Evolutionary conservation across 2,797 vertebrate species (phyloP), one percentile per base, ranked within the genome.

Genomic region (Tarsius wallacei): DNA sequence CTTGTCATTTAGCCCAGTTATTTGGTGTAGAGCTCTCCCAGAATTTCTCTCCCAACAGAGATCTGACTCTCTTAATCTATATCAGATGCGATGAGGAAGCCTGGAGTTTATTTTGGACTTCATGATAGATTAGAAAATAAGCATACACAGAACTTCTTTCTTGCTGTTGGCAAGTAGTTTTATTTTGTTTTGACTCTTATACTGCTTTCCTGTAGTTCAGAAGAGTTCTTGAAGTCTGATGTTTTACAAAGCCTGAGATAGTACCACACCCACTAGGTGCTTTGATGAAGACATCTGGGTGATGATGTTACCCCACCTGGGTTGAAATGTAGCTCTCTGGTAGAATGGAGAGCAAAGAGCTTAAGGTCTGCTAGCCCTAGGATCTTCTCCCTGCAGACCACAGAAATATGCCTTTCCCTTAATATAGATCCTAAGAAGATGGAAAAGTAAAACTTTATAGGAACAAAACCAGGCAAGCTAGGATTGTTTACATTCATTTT

Each of bases 81-180:
- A 76, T 94, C 89, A 94, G 82, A 92, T 93, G 80, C 1, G 7
- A 47, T n/a, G 81, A 96, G 89, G 96, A 97, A 97, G 91, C 53
- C 88, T 88, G 51, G 71, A 86, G 87, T 95, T 98, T 97, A 93
- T 98, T 97, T 97, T 97, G 81, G 90, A 96, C 93, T 95, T 91
- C 49, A 26, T 86, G 66, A 91, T 61, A 47, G 90, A 83, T 94
- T 90, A 89, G 90, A 94, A 97, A 96, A 94, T 80, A 96, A 94
- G 92, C 80, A 63, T 28, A 55, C n/a, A 51, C 74, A 82, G 80
- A 89, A 59, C 89, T 90, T 19, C 85, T 87, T 95, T 96, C 93
- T 93, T 91, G 70, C 74, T 97, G 15, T 93, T 97, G 84, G 85
- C 71, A 84, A 96, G 71, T 47, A 28, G 16, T 17, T 86, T 2